Evolutionary conservation across 2,797 vertebrate species (phyloP).

Genomic region (Clangula hyemalis): DNA sequence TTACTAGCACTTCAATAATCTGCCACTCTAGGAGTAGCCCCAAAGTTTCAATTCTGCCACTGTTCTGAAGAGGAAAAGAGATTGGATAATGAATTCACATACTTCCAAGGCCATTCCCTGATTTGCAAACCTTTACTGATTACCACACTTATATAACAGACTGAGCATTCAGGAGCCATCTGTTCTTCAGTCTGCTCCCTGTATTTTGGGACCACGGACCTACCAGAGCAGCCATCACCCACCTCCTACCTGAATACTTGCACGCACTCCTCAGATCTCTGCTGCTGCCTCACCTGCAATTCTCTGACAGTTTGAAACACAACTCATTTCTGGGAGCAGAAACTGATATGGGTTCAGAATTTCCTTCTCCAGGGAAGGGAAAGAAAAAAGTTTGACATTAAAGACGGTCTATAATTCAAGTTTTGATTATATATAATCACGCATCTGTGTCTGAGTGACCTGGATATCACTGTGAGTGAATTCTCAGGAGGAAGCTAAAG

Average conservation of each 20-base stretch:
- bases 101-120: neutral
- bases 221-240: neutral
- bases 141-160: neutral
- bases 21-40: neutral
- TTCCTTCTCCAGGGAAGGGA: neutral
- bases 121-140: neutral
- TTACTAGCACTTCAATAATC: neutral
- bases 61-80: neutral
- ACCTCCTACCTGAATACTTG: neutral
- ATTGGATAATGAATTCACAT: neutral
- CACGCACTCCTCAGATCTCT: neutral
- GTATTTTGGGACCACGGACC: neutral
- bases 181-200: neutral
- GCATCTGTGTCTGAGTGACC: neutral
- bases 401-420: neutral
- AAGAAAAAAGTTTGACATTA: neutral
- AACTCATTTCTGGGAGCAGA: neutral
- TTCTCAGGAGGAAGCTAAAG: neutral
- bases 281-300: neutral
- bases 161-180: neutral
- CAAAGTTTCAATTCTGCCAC: neutral
- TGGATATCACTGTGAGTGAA: neutral
- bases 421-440: neutral
- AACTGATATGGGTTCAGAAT: neutral
- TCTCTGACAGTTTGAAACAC: neutral